phyloP scores from a whole-genome alignment of 2,888 invertebrate genomes.

The Scaptomyza reducta region DNA sequence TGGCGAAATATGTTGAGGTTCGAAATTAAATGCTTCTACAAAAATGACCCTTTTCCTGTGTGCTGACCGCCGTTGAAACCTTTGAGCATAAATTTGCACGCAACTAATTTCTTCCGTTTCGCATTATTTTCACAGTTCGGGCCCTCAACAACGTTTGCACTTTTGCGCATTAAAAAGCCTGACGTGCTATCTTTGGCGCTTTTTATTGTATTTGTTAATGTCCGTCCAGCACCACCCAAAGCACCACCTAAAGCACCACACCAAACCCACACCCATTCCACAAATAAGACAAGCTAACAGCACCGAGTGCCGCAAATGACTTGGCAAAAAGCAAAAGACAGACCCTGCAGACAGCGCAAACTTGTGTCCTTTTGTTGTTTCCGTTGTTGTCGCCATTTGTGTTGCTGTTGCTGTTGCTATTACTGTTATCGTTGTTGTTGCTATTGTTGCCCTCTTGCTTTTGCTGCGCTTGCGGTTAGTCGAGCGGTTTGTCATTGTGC shows the following conservation, averaged over 20 bases:
- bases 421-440: slow-evolving; percentile 31
- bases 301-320: slow-evolving; percentile 73
- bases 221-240: slow-evolving; percentile 41
- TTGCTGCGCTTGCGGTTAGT: slow-evolving; percentile 75
- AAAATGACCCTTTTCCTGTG: slow-evolving; percentile 79
- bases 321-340: slow-evolving; percentile 67
- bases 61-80: slow-evolving; percentile 39
- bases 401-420: slow-evolving; percentile 51
- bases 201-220: slow-evolving; percentile 79
- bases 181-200: slow-evolving; percentile 80
- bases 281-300: slow-evolving; percentile 22
- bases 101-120: slow-evolving; percentile 80
- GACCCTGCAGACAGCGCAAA: slow-evolving; percentile 58
- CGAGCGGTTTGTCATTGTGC: slow-evolving; percentile 80
- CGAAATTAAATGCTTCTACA: slow-evolving; percentile 75
- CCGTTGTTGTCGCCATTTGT: slow-evolving; percentile 57
- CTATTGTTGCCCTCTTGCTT: slow-evolving; percentile 44
- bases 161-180: slow-evolving; percentile 80
- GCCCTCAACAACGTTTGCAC: slow-evolving; percentile 71
- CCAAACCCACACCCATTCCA: slow-evolving; percentile 1
- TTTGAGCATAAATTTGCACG: slow-evolving; percentile 77
- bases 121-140: slow-evolving; percentile 75
- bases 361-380: slow-evolving; percentile 78
- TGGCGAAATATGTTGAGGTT: slow-evolving; percentile 11
- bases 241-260: not conserved